Base-by-base conservation (phyloP, 2,797 vertebrate genomes). In the Poecile montanus region DNA sequence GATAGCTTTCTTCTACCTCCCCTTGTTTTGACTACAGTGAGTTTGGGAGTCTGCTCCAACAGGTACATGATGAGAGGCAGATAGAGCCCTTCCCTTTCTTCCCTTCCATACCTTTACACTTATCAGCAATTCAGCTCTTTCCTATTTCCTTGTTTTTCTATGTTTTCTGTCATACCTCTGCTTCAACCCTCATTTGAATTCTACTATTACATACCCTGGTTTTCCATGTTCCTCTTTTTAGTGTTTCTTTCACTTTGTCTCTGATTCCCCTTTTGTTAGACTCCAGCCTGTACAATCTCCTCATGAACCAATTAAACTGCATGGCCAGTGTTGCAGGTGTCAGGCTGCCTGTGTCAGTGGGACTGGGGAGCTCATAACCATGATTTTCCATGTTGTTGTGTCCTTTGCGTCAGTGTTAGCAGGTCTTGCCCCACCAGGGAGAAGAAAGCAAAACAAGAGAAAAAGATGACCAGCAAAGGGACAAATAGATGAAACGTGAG, bases 121-220 rank as follows among this genome's bases (percentile, higher is more conserved):
- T 11, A 13, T 16, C 75, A 85, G 50, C 42, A 85, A 23, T 85
- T 70, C 78, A 58, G 45, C 48, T 74, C 76, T 62, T 92, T 70
- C 36, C 50, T 38, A 5, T 78, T 65, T 81, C 88, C 47, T 95
- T 0, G 0, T 53, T 83, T 92, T 85, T 71, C 44, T 63, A 36
- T 95, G 87, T 88, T 83, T 92, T 83, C 82, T 86, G 80, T 84
- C 56, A 51, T 91, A 81, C 20, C 85, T 91, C 44, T 60, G 53
- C 53, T 94, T 93, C 57, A 56, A 63, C 45, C 4, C 8, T 66
- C 74, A 56, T 88, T 94, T 76, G 44, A 74, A 60, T 90, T 93
- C 44, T 72, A 8, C 34, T 63, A 73, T 78, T 77, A 60, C 93
- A 63, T 23, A 18, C 85, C 51, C 22, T 92, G 57, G 25, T 91